Evolutionary conservation across 2,888 invertebrate genomes (phyloP), one percentile per base, ranked within the genome.

Genomic region (Melinaea menophilus): DNA sequence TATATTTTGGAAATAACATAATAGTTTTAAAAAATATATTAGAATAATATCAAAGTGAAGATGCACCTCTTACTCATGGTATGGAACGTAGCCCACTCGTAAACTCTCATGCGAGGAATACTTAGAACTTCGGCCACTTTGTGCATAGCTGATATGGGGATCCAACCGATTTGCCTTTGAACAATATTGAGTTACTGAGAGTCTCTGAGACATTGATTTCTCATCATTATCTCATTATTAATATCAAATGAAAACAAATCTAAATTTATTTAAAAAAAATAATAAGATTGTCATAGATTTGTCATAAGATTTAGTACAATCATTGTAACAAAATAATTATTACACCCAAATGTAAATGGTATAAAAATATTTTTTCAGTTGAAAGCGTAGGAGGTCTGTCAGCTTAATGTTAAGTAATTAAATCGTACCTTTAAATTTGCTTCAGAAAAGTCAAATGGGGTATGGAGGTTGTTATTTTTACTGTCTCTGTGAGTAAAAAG

Each of bases 101-200:
- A 89, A 2, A 89, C 86, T 63, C 90, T 81, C 65, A 89, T 80
- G 62, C 88, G 78, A 0, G 89, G 90, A 37, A 88, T 71, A 58
- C 73, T 70, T 3, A 90, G 75, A 3, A 87, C 69, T 47, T 85
- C 81, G 1, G 89, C 88, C 3, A 88, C 75, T 71, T 80, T 88
- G 66, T 90, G 84, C 88, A 88, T 87, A 4, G 88, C 88, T 4
- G 89, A 82, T 74, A 90, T 85, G 0, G 88, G 88, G 1, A 90
- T 73, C 90, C 90, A 90, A 33, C 90, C 90, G 0, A 85, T 81
- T 70, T 90, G 90, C 61, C 90, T 79, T 70, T 90, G 90, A 5
- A 75, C 89, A 5, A 90, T 77, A 57, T 88, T 90, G 61, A 87
- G 89, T 51, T 1, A 85, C 84, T 61, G 71, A 61, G 56, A 89